Evolutionary conservation across 2,888 invertebrate species (phyloP), one percentile per base, ranked within the genome.

Genomic region (Cacoxenus indagator): DNA sequence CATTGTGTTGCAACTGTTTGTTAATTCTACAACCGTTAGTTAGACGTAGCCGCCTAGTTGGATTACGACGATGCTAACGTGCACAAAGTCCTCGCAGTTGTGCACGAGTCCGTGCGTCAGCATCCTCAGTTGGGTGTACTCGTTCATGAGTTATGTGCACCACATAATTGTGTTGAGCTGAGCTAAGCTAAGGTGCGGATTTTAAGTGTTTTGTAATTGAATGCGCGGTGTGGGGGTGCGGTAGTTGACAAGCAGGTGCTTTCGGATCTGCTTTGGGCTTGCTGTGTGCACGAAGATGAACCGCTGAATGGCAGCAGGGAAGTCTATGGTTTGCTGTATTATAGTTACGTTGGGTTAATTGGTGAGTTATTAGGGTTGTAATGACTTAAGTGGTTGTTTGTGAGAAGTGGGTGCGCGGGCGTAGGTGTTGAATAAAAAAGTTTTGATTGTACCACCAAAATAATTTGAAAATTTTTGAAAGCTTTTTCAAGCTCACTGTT

Each of bases 11-110:
- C n/a, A 5, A 3, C 24, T 55, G 59, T 59, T 43, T 62, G 43
- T 43, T 43, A 45, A 62, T 62, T 43, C 43, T 24, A 26, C 43
- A 45, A 27, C 27, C 27, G 55, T 55, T 24, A 24, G 48, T 48
- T 48, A 48, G 51, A 17, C 51, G 51, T 51, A 51, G 8, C 9
- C 19, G 72, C 70, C 78, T 78, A 69, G 75, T 70, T 70, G 78
- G 80, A 78, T 78, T 78, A 78, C 74, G 74, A 71, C 72, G 74
- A 72, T 71, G 73, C 75, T 74, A 73, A 75, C 78, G 76, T 79
- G 78, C 78, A 78, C 79, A 78, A 78, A 79, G 78, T 80, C 45
- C 14, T 9, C 8, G 24, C 45, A 8, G 37, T 11, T 43, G 22
- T 55, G 55, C 27, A 11, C 26, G 55, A 26, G 27, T 26, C n/a